Conservation (phyloP, 2,113 vertebrate genomes). For the Pseudorhombus dupliciocellatus region DNA sequence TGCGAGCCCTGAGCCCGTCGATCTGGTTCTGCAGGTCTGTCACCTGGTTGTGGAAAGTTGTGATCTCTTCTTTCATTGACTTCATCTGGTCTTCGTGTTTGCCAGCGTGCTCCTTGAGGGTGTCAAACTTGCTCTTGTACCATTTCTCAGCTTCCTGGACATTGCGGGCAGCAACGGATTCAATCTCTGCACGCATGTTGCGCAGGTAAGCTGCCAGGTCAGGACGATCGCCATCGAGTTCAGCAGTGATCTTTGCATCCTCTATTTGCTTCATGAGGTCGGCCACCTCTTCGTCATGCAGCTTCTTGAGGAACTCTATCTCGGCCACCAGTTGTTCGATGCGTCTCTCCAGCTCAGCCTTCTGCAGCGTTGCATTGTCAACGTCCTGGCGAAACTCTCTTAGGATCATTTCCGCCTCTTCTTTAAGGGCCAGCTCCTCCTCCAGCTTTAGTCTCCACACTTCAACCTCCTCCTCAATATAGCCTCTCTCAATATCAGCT, state of each 20-base stretch:
- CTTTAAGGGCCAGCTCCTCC: conserved; percentile 82
- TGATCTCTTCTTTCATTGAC: conserved; percentile 82
- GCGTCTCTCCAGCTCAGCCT: conserved; percentile 78
- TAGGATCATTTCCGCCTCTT: conserved; percentile 83
- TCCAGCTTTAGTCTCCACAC: conserved; percentile 82
- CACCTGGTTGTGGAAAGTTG: conserved; percentile 75
- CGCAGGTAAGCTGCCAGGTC: conserved; percentile 78
- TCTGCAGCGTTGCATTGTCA: conserved; percentile 81
- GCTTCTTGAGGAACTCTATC: conserved; percentile 82
- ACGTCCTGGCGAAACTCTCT: conserved; percentile 83
- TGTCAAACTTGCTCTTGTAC: conserved; percentile 85
- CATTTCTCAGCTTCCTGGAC: conserved; percentile 84
- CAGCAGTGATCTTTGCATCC: conserved; percentile 73
- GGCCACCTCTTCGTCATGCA: conserved; percentile 77
- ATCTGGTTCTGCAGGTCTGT: conserved; percentile 83
- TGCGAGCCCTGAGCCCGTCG: conserved; percentile 75
- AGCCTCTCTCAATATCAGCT: conserved; percentile 76
- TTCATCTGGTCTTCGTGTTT: conserved; percentile 80
- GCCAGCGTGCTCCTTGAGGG: conserved; percentile 77
- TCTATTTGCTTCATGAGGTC: conserved; percentile 81
- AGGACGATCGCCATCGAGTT: conserved; percentile 73
- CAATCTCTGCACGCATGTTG: conserved; percentile 77
- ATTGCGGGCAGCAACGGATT: conserved; percentile 78
- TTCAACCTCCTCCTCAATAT: conserved; percentile 75
- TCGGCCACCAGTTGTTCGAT: conserved; percentile 76